A percentile compares a stretch with the other conserved stretches of the same genome.
These are phyloP conservation scores for Sphinx pinastri DNA, from an alignment of 2,888 invertebrate genomes.

Conservation along the genomic window DNA sequence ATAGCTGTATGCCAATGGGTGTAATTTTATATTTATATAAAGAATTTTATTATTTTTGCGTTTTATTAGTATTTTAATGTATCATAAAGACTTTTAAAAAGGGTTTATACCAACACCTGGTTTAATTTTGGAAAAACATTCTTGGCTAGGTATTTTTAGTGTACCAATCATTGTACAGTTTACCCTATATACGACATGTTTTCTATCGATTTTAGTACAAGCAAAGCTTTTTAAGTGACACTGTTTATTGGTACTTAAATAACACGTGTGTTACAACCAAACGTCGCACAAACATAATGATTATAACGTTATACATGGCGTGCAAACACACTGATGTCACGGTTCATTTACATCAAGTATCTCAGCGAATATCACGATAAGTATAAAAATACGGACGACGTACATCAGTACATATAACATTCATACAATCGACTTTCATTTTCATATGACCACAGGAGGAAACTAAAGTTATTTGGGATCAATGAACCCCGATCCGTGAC, in stretches of 20 bases:
- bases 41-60: too few relatives aligned
- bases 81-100: too few relatives aligned
- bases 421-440: conserved; percentile 54
- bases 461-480: conserved; percentile 38
- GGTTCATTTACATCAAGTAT: conserved; percentile 9
- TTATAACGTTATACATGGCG: conserved; percentile 1
- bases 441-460: conserved; percentile 54
- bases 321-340: background rate
- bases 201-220: too few relatives aligned
- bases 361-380: conserved; percentile 27
- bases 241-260: background rate
- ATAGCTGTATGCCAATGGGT: too few relatives aligned
- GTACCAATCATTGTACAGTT: too few relatives aligned
- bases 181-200: too few relatives aligned
- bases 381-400: conserved; percentile 53
- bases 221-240: background rate
- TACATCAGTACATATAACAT: conserved; percentile 30
- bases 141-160: too few relatives aligned
- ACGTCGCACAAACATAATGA: background rate
- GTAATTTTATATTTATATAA: too few relatives aligned
- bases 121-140: too few relatives aligned
- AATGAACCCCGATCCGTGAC: conserved; percentile 75
- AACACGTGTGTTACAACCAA: background rate
- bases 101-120: too few relatives aligned
- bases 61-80: too few relatives aligned